Evolutionary conservation across 2,797 vertebrate genomes (phyloP), one percentile per base, ranked within the genome.

Genomic region (Pangasius larnaudii): DNA sequence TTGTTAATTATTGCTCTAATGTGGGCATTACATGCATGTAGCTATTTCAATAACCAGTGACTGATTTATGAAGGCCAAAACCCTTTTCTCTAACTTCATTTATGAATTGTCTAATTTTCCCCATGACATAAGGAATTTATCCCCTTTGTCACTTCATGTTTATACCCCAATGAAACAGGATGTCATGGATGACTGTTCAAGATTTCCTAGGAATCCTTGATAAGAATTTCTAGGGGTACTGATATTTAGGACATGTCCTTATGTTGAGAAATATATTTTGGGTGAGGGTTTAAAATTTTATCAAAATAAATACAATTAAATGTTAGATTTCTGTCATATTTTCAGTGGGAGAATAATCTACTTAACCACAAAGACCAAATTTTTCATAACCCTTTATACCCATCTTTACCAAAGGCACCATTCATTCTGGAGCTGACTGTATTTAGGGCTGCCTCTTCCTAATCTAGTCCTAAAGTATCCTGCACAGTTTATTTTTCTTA

Each of bases 371-470:
- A 61, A 42, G 53, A 59, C 1, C 4, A 59, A 27, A 13, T 27
- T 39, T 46, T 46, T 49, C n/a, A 67, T 13, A 67, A 84, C 18
- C 9, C 22, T 84, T 51, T 33, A 67, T 67, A 69, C 59, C n/a
- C 46, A 84, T 69, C 6, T 84, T 84, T 69, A 53, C 30, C 46
- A 69, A 51, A 53, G 63, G 63, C 46, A 84, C 19, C 82, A 84
- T 36, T 53, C 5, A 36, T 69, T 69, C 63, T 69, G 63, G 63
- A 69, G 61, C 18, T 61, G 79, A 81, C 58, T 33, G n/a, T 83
- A 84, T 87, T 27, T 90, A 42, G 75, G 67, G 77, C 75, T 90
- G 84, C 88, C 49, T 80, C 2, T 46, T 69, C 22, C 39, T 49
- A 59, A 71, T 69, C 53, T 77, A 61, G n/a, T 80, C 63, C 36